Conservation (phyloP, 2,113 vertebrate genomes). For the Myodes glareolus region DNA sequence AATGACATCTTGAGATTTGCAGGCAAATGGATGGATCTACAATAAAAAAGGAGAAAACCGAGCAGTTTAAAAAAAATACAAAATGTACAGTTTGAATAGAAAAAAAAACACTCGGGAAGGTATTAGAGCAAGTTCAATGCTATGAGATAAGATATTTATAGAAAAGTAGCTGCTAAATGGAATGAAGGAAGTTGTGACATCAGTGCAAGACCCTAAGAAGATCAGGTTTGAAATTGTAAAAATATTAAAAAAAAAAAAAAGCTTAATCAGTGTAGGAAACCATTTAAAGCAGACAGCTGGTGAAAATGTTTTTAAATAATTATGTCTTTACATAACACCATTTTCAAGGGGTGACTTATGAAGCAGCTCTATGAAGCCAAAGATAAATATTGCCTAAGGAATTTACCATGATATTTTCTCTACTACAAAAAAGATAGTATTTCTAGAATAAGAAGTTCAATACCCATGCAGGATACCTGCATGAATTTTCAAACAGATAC, state of each 20-base stretch:
- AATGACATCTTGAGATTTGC: no score
- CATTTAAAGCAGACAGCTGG: not conserved
- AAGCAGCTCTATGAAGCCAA: not conserved
- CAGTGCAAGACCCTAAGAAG: no score
- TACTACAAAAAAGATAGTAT: not conserved
- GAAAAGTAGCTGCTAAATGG: not conserved
- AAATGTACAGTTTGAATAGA: not conserved
- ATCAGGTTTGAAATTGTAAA: not conserved
- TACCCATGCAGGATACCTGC: not conserved
- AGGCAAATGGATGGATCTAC: not conserved
- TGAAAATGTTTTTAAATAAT: no score
- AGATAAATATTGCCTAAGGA: not conserved
- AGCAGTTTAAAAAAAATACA: not conserved
- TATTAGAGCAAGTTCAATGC: not conserved
- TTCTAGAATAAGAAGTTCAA: not conserved
- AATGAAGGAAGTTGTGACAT: no score
- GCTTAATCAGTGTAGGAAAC: not conserved
- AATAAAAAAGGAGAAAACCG: not conserved
- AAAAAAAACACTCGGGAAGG: not conserved
- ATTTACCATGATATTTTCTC: not conserved
- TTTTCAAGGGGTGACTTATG: not conserved
- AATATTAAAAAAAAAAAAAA: no score
- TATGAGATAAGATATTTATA: not conserved
- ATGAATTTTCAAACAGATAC: slow-evolving; percentile 49
- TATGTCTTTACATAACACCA: not conserved